Evolutionary conservation across 1,140 invertebrate species (phyloP).

Genomic region (Helicoverpa zea): DNA sequence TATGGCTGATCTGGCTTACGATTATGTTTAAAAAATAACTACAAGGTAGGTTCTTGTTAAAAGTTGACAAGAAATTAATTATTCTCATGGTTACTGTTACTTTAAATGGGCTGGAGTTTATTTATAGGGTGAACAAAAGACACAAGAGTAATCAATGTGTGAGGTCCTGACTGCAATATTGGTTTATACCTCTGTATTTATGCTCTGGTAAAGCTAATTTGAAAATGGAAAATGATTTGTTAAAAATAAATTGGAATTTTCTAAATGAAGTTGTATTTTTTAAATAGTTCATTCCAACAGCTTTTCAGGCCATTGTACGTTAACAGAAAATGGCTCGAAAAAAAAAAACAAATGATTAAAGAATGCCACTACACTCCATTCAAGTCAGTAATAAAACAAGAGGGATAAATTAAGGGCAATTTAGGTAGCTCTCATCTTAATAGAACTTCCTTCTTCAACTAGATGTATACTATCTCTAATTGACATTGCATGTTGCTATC

Average conservation of each 20-base stretch:
- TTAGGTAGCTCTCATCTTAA: conserved; percentile 72
- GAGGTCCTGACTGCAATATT: not conserved
- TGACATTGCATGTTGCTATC: conserved; percentile 30
- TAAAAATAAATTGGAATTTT: not conserved
- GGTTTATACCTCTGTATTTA: no score
- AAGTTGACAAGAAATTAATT: conserved; percentile 18
- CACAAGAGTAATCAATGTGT: not conserved
- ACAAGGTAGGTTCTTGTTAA: not conserved
- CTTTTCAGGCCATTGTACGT: not conserved
- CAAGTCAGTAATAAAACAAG: conserved; percentile 68
- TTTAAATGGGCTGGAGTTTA: conserved; percentile 3
- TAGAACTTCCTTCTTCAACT: conserved; percentile 76
- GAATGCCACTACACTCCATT: conserved; percentile 54
- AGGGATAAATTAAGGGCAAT: conserved; percentile 81
- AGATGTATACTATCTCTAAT: conserved; percentile 44
- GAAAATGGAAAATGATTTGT: not conserved
- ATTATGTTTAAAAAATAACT: conserved; percentile 12
- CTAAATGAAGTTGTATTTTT: not conserved
- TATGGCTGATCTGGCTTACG: not conserved
- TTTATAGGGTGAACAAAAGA: not conserved
- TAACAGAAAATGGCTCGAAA: not conserved
- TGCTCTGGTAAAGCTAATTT: no score
- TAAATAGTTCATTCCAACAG: not conserved
- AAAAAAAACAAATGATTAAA: conserved; percentile 21
- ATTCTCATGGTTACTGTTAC: not conserved